Base-by-base conservation (phyloP, 2,113 vertebrate species). In the Pangasianodon gigas region DNA sequence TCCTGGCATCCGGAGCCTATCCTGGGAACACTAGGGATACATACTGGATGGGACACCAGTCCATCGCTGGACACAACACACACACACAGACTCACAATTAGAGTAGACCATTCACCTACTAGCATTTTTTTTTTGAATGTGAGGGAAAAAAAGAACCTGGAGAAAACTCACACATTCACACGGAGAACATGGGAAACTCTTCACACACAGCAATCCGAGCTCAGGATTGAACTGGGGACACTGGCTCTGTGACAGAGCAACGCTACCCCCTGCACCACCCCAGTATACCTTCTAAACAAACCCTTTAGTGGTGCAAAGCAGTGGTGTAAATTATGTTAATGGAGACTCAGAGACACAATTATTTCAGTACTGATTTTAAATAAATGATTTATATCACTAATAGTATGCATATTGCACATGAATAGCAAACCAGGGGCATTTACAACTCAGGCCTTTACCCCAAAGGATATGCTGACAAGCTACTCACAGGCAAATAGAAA, bases 341-440 rank as follows among this genome's bases (percentile, higher is more conserved):
- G 52, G n/a, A 87, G 44, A 85, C 77, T 74, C 32, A n/a, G 26
- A 84, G 82, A 89, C 41, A 58, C 37, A 87, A 24, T 16, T 44
- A 8, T 60, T 84, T 13, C 9, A 82, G 8, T 19, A 21, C 14
- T 54, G 46, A 67, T 51, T 74, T 69, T 48, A 81, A 88, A 56
- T 32, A 77, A 71, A 81, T 87, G 51, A 51, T 79, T 90, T 92
- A 90, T 58, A 67, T 87, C 56, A 60, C 1, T 88, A 37, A 84
- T 69, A 83, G 19, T 74, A 90, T 75, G 19, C 51, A 69, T 48
- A 74, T 48, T 48, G 44, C 44, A 29, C 75, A 29, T 74, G 75
- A 79, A 48, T 79, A 79, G 44, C 32, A 48, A 89, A 84, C 41
- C 29, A 52, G 41, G 19, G 41, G 46, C 21, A 52, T 86, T 84